Conservation (phyloP, 2,113 vertebrate genomes). For the Nesogale talazaci region DNA sequence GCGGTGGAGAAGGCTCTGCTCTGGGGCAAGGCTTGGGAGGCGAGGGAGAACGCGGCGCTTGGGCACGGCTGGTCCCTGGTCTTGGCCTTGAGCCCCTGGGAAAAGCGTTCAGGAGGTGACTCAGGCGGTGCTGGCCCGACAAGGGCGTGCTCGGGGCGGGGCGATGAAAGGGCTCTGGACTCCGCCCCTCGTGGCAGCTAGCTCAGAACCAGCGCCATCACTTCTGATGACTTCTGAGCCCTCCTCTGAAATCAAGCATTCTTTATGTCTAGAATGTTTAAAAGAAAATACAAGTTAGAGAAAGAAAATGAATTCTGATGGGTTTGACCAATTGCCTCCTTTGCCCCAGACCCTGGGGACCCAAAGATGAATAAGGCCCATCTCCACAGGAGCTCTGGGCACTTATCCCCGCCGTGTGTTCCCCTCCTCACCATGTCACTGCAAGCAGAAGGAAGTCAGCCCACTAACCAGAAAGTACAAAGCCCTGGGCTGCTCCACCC, state of each 20-base stretch:
- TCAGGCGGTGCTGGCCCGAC: neutral
- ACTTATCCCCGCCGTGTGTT: neutral
- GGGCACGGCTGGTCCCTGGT: neutral
- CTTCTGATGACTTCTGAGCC: neutral
- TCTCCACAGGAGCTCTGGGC: neutral
- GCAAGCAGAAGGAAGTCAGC: neutral
- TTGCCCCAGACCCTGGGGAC: neutral
- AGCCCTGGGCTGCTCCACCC: neutral
- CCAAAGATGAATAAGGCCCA: fast-evolving
- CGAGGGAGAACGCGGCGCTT: neutral
- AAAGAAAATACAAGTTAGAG: neutral
- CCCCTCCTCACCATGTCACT: neutral
- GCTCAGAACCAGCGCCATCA: neutral
- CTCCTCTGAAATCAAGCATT: neutral
- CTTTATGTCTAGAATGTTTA: conserved; percentile 20
- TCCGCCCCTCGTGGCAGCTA: neutral
- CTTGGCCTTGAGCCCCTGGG: neutral
- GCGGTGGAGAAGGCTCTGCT: neutral
- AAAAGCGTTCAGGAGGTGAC: neutral
- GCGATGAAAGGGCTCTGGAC: neutral
- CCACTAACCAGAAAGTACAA: neutral
- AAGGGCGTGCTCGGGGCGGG: no score
- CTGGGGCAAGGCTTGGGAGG: neutral
- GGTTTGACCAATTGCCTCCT: neutral
- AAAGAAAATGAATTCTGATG: neutral